These are phyloP conservation scores for Junonia oenone DNA, from an alignment of 2,888 invertebrate genomes.

Conservation along the genomic window DNA sequence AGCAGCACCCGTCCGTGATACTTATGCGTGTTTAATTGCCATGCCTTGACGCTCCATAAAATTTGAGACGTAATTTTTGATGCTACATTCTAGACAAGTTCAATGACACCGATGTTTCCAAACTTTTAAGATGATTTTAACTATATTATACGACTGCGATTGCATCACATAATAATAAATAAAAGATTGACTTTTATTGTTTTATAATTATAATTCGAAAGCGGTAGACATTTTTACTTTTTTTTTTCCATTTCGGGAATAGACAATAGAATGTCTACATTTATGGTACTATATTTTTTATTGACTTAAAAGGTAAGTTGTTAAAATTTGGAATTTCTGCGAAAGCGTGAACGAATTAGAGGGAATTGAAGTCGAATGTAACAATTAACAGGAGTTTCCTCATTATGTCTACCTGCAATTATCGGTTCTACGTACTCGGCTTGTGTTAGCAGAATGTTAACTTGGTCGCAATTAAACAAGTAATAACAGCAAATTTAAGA, in stretches of 20 bases:
- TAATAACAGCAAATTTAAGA: no score
- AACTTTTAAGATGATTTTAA: slow-evolving; percentile 19
- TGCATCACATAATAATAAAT: neutral
- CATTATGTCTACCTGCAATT: neutral
- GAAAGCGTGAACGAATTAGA: neutral
- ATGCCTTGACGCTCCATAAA: slow-evolving; percentile 72
- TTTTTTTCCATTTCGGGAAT: neutral
- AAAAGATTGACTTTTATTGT: no score
- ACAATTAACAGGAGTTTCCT: neutral
- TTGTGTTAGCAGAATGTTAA: neutral
- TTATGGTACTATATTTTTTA: no score
- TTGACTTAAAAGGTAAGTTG: no score
- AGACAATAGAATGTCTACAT: no score
- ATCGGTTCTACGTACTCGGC: neutral
- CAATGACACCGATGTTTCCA: slow-evolving; percentile 43
- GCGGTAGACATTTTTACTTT: no score
- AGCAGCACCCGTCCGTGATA: slow-evolving; percentile 51
- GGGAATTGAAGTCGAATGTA: neutral
- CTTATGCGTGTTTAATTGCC: slow-evolving; percentile 60
- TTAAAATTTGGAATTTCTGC: no score
- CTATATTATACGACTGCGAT: neutral
- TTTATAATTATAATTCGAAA: no score
- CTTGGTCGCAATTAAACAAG: neutral
- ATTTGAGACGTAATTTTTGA: slow-evolving; percentile 57
- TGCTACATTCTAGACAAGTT: slow-evolving; percentile 56